Evolutionary conservation across 2,888 invertebrate genomes (phyloP), one percentile per base, ranked within the genome.

Genomic region (Lasioglossum leucozonium): DNA sequence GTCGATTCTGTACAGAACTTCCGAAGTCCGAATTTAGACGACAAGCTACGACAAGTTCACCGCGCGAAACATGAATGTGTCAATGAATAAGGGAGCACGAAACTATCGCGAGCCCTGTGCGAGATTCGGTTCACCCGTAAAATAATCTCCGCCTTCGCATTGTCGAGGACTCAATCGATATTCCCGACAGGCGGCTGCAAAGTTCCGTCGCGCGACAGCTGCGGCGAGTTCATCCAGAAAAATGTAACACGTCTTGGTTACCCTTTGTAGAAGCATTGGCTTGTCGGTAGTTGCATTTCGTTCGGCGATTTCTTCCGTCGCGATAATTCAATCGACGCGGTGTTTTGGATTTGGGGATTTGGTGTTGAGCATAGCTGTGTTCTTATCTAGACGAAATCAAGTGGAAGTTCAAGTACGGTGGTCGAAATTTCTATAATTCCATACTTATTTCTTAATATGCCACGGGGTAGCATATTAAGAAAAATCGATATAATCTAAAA

Each of bases 241-340:
- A 79, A 75, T 78, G 89, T 77, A 65, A 79, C 75, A 55, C 58
- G 79, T 81, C 75, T 81, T 84, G 81, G 40, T 76, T 77, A 88
- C 73, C 80, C 84, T 84, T 89, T 69, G 84, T 73, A 74, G 34
- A 18, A 51, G 10, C 51, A 51, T 22, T 51, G 10, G 51, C 10
- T 51, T 51, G 2, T 22, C 51, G 10, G 22, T 22, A 22, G 22
- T 22, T 22, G 22, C 73, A 47, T 77, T 84, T 88, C 79, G 83
- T 84, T 51, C 78, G 62, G 44, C 77, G 76, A 84, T 89, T 90
- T 84, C 78, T 77, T 69, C 71, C 62, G 73, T 78, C 80, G 65
- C 76, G 76, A 71, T 75, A 81, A 85, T 85, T 34, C n/a, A n/a
- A n/a, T n/a, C n/a, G n/a, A n/a, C n/a, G n/a, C n/a, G n/a, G n/a